Evolutionary conservation across 2,113 vertebrate genomes (phyloP), one percentile per base, ranked within the genome.

Genomic region (Bostrychus sinensis): DNA sequence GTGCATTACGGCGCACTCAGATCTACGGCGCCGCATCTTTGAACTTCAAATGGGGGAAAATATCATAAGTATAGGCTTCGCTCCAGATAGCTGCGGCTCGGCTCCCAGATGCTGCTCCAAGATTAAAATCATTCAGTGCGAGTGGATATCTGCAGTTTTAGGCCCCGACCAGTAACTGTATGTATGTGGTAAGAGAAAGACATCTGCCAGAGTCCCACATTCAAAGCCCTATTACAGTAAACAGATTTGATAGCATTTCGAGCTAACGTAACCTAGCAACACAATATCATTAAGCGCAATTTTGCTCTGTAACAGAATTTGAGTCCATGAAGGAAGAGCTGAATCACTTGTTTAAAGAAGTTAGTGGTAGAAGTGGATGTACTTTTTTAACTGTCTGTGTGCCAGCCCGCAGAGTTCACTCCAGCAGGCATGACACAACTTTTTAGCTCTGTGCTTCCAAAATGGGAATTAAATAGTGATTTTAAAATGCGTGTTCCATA

Each of bases 41-140:
- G 85, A 91, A 85, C 84, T 87, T 83, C 78, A 86, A 86, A 86
- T 82, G 81, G 80, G 86, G 82, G 85, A 82, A 88, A 88, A 88
- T 84, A 86, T 87, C 72, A 77, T 86, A 88, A 89, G 83, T 88
- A 82, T 70, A 88, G 83, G 85, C 86, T 72, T 80, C 12, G 50
- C 68, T 90, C 84, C 86, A 86, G 83, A 88, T 85, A 73, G 68
- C 80, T 69, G 80, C 72, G 82, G 85, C 85, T 72, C 62, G 39
- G 37, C 71, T 85, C 82, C 84, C 85, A 86, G 82, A 90, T 85
- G 80, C 83, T 72, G 72, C 73, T 73, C 70, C 63, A 59, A 90
- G 89, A 88, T 89, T 85, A 79, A 78, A 88, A 82, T 83, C 75
- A 76, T 25, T 86, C 78, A 83, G 86, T 43, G 77, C 76, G 69